Evolutionary conservation across 2,113 vertebrate species (phyloP), one percentile per base, ranked within the genome.

Genomic region (Bambusicola thoracicus): DNA sequence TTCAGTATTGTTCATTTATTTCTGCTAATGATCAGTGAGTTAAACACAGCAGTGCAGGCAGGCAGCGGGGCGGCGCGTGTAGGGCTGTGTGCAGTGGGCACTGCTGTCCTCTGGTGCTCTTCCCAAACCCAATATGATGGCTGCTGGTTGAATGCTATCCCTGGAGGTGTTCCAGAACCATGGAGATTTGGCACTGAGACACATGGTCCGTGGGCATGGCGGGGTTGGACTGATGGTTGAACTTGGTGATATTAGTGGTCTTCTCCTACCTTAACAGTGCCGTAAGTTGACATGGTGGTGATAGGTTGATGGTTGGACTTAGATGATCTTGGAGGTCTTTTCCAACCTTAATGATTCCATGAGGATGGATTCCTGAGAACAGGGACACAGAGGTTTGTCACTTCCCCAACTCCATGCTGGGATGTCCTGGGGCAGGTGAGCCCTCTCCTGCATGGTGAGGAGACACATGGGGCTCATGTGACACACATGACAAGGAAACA

Each of bases 1-100:
- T 95, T 93, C 46, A 13, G 38, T 81, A 76, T 87, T 93, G 65
- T 87, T 96, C 72, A 70, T 93, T 95, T 92, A 83, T 81, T 92
- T 94, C 75, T 89, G 61, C 78, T 95, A 92, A 87, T 85, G 70
- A 94, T 87, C 78, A 75, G 65, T 22, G 49, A 81, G 48, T 79
- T 91, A 69, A 94, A 90, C 24, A 4, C 0, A 1, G 27, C 36
- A 18, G 27, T 5, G 66, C 0, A 7, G 3, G 18, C 5, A 49
- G 69, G 80, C 41, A 15, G 40, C 21, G 9, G 30, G 59, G 41
- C 30, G 38, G 16, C 51, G 46, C 30, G 51, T 68, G 61, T 38
- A 63, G 61, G 36, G 38, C 61, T 40, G 61, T 16, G 36, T 16
- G 6, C 38, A 12, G 38, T 30, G 46, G 70, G 22, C 29, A 13